These are phyloP conservation scores for Xylophagus ater DNA, from an alignment of 2,888 invertebrate species.

Conservation along the genomic window DNA sequence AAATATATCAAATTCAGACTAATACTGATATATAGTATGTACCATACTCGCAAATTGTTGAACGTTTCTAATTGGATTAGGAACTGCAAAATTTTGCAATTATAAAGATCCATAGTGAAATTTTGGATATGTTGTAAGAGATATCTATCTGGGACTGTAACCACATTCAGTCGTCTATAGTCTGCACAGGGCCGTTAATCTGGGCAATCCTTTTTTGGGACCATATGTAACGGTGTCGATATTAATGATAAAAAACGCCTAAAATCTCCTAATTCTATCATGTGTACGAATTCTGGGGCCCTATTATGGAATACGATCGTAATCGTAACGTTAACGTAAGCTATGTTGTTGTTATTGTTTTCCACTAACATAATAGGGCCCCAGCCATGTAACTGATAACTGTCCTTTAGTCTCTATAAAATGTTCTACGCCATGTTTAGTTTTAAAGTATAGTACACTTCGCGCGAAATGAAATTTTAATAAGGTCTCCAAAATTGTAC, in stretches of 20 bases:
- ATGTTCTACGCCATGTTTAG: slow-evolving; percentile 8
- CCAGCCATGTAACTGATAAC: slow-evolving; percentile 8
- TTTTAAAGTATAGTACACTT: too few relatives aligned
- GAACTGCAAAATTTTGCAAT: slow-evolving; percentile 5
- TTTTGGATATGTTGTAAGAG: slow-evolving; percentile 1
- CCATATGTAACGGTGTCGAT: slow-evolving; percentile 14
- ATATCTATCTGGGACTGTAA: slow-evolving; percentile 2
- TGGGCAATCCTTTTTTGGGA: slow-evolving; percentile 11
- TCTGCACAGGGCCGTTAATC: slow-evolving; percentile 25
- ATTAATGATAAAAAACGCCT: slow-evolving; percentile 7
- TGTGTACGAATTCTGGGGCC: slow-evolving; percentile 12
- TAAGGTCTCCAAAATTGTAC: too few relatives aligned
- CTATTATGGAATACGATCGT: too few relatives aligned
- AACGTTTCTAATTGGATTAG: slow-evolving; percentile 4
- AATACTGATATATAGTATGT: too few relatives aligned
- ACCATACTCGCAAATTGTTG: slow-evolving; percentile 11
- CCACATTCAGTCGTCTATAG: slow-evolving; percentile 1
- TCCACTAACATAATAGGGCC: too few relatives aligned
- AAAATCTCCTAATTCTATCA: slow-evolving; percentile 12
- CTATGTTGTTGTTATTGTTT: too few relatives aligned
- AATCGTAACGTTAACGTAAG: too few relatives aligned
- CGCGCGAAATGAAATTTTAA: too few relatives aligned
- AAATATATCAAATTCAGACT: too few relatives aligned
- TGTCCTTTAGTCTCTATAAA: slow-evolving; percentile 17
- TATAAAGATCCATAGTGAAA: too few relatives aligned